Percentiles rank a stretch among this genome's conserved stretches.
These are phyloP conservation scores for Heterotis niloticus DNA, from an alignment of 2,113 vertebrate species.

Conservation along the genomic window DNA sequence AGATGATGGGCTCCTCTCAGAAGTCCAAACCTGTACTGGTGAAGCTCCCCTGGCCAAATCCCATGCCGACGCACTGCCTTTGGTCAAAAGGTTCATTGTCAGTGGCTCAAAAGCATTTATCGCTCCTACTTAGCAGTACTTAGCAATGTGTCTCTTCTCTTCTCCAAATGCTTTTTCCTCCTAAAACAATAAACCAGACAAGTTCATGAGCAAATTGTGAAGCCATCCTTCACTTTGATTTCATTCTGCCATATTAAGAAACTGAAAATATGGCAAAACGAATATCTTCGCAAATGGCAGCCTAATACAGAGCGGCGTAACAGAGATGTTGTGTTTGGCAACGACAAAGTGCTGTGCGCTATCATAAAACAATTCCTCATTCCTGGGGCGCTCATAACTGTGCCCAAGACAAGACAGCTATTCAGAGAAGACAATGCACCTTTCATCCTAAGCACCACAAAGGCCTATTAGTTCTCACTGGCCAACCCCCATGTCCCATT, in stretches of 20 bases:
- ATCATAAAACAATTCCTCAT: conserved; percentile 28
- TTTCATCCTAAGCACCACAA: conserved; percentile 23
- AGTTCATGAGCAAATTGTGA: not conserved
- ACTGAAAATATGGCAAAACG: not conserved
- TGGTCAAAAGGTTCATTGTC: no score
- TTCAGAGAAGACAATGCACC: conserved; percentile 31
- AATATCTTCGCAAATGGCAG: not conserved
- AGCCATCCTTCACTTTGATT: not conserved
- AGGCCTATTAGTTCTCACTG: not conserved
- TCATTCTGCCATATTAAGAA: not conserved
- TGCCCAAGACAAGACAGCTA: conserved; percentile 23
- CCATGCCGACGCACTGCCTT: not conserved
- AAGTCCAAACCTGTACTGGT: not conserved
- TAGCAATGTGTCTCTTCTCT: not conserved
- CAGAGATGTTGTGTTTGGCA: conserved; percentile 16
- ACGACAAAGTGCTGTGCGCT: not conserved
- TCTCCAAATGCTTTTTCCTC: not conserved
- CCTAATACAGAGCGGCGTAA: conserved; percentile 12
- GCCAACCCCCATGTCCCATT: not conserved
- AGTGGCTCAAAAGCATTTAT: not conserved
- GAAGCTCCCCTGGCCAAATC: not conserved
- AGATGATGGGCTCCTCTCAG: not conserved
- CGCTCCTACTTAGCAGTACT: not conserved
- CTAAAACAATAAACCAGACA: not conserved
- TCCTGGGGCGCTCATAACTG: conserved; percentile 21